phyloP scores from a whole-genome alignment of 2,113 vertebrate species.

The Sceloporus tristichus region DNA sequence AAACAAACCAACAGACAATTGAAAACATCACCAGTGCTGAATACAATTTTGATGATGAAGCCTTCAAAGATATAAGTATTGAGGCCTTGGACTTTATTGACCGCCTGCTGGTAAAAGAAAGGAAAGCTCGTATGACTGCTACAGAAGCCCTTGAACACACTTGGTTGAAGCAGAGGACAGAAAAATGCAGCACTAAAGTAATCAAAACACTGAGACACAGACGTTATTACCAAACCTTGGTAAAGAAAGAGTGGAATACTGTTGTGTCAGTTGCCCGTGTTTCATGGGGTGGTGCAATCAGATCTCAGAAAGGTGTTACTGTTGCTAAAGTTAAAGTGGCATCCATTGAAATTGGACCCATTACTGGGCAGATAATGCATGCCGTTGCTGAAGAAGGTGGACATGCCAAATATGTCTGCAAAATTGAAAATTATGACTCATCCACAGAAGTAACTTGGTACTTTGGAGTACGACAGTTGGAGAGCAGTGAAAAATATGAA shows the following conservation, averaged over 20 bases:
- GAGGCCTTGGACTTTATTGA: conserved; percentile 96
- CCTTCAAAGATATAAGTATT: conserved; percentile 89
- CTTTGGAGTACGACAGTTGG: conserved; percentile 94
- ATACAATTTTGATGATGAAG: conserved; percentile 95
- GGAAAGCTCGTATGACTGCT: conserved; percentile 94
- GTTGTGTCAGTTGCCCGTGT: conserved; percentile 94
- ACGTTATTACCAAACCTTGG: conserved; percentile 92
- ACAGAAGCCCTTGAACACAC: conserved; percentile 91
- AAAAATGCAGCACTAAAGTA: conserved; percentile 87
- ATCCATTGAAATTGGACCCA: conserved; percentile 93
- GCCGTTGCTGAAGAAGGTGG: conserved; percentile 86
- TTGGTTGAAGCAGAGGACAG: conserved; percentile 89
- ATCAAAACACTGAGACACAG: conserved; percentile 92
- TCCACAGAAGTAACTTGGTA: conserved; percentile 97
- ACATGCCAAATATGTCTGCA: conserved; percentile 89
- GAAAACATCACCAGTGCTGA: conserved; percentile 96
- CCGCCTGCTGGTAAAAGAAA: conserved; percentile 93
- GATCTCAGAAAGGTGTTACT: conserved; percentile 91
- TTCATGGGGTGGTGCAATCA: conserved; percentile 91
- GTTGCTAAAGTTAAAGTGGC: conserved; percentile 96
- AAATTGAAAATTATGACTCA: conserved; percentile 95
- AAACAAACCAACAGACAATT: conserved; percentile 97
- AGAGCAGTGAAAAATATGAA: conserved; percentile 91
- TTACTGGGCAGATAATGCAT: conserved; percentile 90
- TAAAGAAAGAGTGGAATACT: conserved; percentile 93